Evolutionary conservation across 53 echinoderm and acorn worm genomes (phyloP), one percentile per base, ranked within the genome.

Genomic region (Mesocentrotus franciscanus): DNA sequence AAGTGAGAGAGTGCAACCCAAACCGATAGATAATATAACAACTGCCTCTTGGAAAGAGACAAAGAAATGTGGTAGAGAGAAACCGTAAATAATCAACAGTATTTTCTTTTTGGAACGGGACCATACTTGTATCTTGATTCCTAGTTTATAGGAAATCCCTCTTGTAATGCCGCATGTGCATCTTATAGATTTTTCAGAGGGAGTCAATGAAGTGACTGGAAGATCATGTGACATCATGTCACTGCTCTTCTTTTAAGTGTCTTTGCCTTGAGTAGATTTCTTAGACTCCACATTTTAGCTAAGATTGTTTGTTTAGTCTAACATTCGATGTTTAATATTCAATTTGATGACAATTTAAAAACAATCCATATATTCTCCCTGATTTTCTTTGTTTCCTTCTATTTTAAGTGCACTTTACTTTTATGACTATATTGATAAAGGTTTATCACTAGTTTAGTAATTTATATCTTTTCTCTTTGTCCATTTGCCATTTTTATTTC

Each of bases 381-480:
- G 9, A 66, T 8, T 66, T 66, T 55, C 84, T 42, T 84, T 18
- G 9, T 42, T 22, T 87, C n/a, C 58, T 27, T 87, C 13, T 58
- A 16, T 58, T 87, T 57, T 33, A 87, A 87, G 87, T 87, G 87
- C 87, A 87, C 87, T 87, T 87, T 87, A 59, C 58, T 87, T 57
- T 87, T 29, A 58, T 87, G 2, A 10, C 4, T 58, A 57, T 56
- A 57, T 87, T n/a, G n/a, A 87, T 49, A 29, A 29, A 26, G n/a
- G 2, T 87, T 26, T 87, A 57, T 87, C 87, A 87, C 3, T 20
- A 20, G 29, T 87, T 87, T 57, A 87, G 87, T 87, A 14, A 87
- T 87, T 87, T 56, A 87, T 84, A 49, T 58, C 24, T 59, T 87
- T 87, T 58, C 4, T 87, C 87, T 87, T n/a, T 57, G 27, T 87